Evolutionary conservation across 2,797 vertebrate species (phyloP).

Genomic region (Gallirallus australis): DNA sequence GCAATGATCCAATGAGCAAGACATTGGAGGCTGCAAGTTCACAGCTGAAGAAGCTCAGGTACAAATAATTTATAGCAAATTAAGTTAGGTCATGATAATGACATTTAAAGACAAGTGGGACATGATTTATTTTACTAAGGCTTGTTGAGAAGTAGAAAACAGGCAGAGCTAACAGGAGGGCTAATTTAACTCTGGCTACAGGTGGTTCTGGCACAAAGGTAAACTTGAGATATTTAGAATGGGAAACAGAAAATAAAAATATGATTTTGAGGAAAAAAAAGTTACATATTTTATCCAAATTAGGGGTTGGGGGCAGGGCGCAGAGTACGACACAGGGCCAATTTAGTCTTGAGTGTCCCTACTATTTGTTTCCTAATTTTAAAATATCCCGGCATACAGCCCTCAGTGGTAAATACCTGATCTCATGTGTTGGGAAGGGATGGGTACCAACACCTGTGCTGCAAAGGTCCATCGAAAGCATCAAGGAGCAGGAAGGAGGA

Average conservation of each 20-base stretch:
- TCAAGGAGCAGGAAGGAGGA: neutral
- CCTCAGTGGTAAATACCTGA: neutral
- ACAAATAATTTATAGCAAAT: slow-evolving; percentile 64
- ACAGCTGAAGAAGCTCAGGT: slow-evolving; percentile 34
- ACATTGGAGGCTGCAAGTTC: slow-evolving; percentile 17
- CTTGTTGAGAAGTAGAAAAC: slow-evolving; percentile 35
- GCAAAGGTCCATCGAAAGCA: neutral
- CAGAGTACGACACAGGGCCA: neutral
- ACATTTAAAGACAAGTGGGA: slow-evolving; percentile 51
- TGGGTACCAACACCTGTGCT: neutral
- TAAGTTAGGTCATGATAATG: slow-evolving; percentile 60
- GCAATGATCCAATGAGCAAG: slow-evolving; percentile 48
- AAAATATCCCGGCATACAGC: neutral
- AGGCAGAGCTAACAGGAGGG: slow-evolving; percentile 11
- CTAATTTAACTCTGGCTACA: slow-evolving; percentile 15
- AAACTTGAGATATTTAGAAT: slow-evolving; percentile 14
- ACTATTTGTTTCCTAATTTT: neutral
- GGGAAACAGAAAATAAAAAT: neutral
- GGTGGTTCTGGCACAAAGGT: neutral
- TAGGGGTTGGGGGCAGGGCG: neutral
- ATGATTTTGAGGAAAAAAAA: neutral
- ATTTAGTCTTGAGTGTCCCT: neutral
- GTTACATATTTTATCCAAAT: neutral
- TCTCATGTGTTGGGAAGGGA: fast-evolving
- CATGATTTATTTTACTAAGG: slow-evolving; percentile 45